phyloP scores from a whole-genome alignment of 2,888 invertebrate species.

The Cepaea hortensis region DNA sequence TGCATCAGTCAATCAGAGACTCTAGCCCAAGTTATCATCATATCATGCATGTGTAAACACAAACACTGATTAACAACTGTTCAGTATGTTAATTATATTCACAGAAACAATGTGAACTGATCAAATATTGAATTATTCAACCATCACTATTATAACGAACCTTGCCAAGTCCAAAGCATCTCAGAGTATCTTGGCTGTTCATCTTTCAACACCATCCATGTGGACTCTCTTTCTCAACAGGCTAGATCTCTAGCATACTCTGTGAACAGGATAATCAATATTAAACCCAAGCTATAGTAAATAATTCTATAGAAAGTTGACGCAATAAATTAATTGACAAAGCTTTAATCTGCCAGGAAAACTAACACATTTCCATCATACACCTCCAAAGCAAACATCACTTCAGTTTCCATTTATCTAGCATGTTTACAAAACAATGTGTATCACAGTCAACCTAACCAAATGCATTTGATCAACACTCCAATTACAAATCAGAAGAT shows the following conservation, averaged over 20 bases:
- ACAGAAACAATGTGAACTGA: background rate
- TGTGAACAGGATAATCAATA: background rate
- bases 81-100: background rate
- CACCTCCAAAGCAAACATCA: too few relatives aligned
- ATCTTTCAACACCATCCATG: background rate
- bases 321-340: too few relatives aligned
- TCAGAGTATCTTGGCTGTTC: background rate
- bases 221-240: background rate
- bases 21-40: constrained; percentile 29
- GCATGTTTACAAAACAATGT: too few relatives aligned
- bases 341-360: too few relatives aligned
- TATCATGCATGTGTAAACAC: background rate
- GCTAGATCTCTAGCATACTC: background rate
- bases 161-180: background rate
- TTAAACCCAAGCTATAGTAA: background rate
- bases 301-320: too few relatives aligned
- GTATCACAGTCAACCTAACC: too few relatives aligned
- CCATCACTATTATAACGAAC: background rate
- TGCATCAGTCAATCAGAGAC: constrained; percentile 25
- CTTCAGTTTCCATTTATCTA: too few relatives aligned
- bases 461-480: too few relatives aligned
- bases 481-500: too few relatives aligned
- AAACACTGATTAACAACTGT: background rate
- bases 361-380: too few relatives aligned
- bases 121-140: background rate